These are phyloP conservation scores for Rhinolophus sinicus DNA, from an alignment of 2,113 vertebrate genomes.

Conservation along the genomic window DNA sequence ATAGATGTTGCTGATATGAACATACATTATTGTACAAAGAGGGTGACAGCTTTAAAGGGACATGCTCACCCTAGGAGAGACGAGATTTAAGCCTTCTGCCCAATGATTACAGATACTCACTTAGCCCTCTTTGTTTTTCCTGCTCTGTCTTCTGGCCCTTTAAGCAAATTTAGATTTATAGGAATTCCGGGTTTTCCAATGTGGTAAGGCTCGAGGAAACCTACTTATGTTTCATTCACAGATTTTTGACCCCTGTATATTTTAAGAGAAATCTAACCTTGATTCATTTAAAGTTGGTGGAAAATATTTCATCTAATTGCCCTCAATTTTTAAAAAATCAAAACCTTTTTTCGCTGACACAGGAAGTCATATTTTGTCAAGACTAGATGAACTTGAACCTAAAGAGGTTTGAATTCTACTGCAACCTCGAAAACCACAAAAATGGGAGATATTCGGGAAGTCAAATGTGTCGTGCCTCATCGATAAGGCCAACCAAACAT, in stretches of 20 bases:
- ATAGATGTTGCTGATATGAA: background rate
- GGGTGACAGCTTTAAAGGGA: background rate
- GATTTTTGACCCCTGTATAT: constrained; percentile 43
- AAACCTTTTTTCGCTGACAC: constrained; percentile 51
- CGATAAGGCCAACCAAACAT: background rate
- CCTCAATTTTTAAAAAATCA: constrained; percentile 7
- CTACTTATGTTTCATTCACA: background rate
- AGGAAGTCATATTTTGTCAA: constrained; percentile 72
- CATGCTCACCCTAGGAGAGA: background rate
- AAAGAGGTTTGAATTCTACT: constrained; percentile 63
- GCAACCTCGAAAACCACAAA: constrained; percentile 78
- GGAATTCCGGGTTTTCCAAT: background rate
- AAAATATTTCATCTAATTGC: constrained; percentile 64
- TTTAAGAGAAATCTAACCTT: constrained; percentile 49
- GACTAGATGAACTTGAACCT: constrained; percentile 70
- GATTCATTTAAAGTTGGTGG: constrained; percentile 57
- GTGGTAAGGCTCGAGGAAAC: background rate
- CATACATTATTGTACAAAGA: background rate
- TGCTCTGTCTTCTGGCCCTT: background rate
- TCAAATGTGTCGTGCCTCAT: background rate
- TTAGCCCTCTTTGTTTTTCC: background rate
- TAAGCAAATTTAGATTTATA: constrained; percentile 18
- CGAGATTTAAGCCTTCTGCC: background rate
- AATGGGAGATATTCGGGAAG: constrained; percentile 70
- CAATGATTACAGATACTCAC: background rate